phyloP scores from a whole-genome alignment of 2,113 vertebrate species.

The Amazona guildingii region DNA sequence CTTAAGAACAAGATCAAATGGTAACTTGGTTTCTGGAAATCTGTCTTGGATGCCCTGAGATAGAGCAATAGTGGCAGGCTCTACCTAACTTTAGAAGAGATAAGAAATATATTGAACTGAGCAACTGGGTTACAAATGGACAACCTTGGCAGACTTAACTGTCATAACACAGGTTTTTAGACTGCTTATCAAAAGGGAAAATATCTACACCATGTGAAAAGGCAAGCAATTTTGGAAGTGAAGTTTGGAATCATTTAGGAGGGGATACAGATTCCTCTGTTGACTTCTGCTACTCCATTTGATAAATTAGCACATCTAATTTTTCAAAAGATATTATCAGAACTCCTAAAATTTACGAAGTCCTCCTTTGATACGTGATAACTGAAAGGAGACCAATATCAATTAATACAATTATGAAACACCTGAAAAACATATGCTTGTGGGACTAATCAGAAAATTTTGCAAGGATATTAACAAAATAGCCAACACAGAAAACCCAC shows the following conservation, averaged over 20 bases:
- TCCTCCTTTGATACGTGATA: neutral
- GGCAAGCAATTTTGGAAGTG: neutral
- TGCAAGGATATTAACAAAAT: neutral
- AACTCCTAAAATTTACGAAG: neutral
- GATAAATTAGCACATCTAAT: neutral
- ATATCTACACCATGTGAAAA: rapidly evolving
- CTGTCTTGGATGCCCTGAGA: neutral
- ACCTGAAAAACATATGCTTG: neutral
- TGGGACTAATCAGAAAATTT: neutral
- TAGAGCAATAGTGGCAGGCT: neutral
- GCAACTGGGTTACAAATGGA: neutral
- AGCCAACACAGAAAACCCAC: neutral
- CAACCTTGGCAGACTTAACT: neutral
- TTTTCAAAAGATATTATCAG: neutral
- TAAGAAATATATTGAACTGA: neutral
- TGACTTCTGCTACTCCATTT: neutral
- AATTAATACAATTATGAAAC: neutral
- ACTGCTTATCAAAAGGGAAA: neutral
- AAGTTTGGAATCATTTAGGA: neutral
- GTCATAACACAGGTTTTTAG: neutral
- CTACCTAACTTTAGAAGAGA: neutral
- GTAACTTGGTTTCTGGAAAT: neutral
- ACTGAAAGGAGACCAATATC: neutral
- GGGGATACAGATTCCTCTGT: neutral
- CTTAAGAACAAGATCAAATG: neutral